Conservation (phyloP, 2,888 invertebrate species). For the Esperia sulphurella region DNA sequence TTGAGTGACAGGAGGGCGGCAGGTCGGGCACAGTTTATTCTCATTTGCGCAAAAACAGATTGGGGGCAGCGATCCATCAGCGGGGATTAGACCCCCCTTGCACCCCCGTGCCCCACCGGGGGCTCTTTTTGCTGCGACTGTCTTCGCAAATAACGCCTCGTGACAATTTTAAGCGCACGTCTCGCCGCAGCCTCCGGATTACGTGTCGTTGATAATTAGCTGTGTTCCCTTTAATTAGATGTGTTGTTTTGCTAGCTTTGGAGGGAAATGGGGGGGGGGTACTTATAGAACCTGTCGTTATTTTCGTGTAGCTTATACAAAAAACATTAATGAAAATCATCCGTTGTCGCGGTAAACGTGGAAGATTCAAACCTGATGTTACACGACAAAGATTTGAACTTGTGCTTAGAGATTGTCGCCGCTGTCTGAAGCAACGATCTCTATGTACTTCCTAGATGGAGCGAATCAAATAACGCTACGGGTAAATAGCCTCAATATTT, state of each 20-base stretch:
- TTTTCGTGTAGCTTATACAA: no score
- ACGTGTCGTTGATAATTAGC: conserved; percentile 36
- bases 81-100: conserved; percentile 44
- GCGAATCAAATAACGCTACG: no score
- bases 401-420: no score
- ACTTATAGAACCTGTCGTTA: no score
- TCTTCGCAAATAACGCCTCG: conserved; percentile 32
- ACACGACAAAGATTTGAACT: no score
- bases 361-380: no score
- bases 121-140: conserved; percentile 33
- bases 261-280: no score
- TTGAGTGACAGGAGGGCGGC: conserved; percentile 11
- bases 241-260: conserved; percentile 9
- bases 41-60: conserved; percentile 56
- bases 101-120: conserved; percentile 13
- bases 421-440: no score
- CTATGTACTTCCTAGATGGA: no score
- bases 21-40: conserved; percentile 41
- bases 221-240: conserved; percentile 24
- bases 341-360: no score
- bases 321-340: no score
- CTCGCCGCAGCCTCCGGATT: conserved; percentile 21
- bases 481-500: no score
- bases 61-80: conserved; percentile 51
- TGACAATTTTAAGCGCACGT: conserved; percentile 34